Evolutionary conservation across 2,888 invertebrate genomes (phyloP).

Genomic region (Rotaria sp.): DNA sequence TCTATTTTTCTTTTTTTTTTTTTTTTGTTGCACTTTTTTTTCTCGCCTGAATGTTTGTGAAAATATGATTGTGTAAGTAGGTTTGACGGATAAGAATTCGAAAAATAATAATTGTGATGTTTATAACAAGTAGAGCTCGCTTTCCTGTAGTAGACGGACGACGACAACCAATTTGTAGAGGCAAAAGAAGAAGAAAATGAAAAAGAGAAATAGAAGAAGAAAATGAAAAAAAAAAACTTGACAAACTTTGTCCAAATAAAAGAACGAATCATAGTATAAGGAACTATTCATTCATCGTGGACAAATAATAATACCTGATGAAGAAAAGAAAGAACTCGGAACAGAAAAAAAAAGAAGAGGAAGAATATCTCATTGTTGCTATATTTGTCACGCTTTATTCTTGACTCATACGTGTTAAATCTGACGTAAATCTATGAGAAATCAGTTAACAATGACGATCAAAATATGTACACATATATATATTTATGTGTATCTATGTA

Average conservation of each 20-base stretch:
- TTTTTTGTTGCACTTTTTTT: neutral
- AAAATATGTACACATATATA: neutral
- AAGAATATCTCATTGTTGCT: neutral
- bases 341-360: neutral
- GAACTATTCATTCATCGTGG: neutral
- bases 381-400: neutral
- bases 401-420: neutral
- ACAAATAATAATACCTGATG: constrained; percentile 13
- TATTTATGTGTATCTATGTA: too few relatives aligned
- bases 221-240: neutral
- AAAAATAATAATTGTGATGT: neutral
- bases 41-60: neutral
- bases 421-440: neutral
- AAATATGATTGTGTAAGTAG: neutral
- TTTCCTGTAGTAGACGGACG: neutral
- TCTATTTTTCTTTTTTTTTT: neutral
- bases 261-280: neutral
- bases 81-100: neutral
- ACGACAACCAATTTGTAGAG: neutral
- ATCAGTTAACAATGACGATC: neutral
- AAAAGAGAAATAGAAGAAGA: neutral
- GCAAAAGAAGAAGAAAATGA: neutral
- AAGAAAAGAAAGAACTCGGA: neutral
- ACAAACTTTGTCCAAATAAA: neutral
- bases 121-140: neutral